Conservation (phyloP, 2,113 vertebrate species). For the Siniperca chuatsi region DNA sequence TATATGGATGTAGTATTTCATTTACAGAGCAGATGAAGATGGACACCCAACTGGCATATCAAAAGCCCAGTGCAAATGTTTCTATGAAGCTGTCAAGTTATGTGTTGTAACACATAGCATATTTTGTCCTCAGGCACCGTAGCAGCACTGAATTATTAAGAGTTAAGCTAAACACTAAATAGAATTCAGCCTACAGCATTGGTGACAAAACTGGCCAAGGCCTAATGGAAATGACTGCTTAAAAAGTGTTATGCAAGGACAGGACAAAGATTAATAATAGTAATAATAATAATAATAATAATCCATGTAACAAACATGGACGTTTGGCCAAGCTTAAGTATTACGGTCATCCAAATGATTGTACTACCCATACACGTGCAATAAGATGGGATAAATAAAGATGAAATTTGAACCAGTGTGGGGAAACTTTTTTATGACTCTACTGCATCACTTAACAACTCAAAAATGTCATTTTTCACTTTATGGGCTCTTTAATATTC, state of each 20-base stretch:
- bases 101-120: slow-evolving; percentile 9
- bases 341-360: slow-evolving; percentile 28
- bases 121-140: background rate
- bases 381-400: background rate
- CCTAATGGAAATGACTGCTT: slow-evolving; percentile 3
- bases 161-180: slow-evolving; percentile 7
- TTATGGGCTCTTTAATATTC: slow-evolving; percentile 50
- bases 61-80: slow-evolving; percentile 3
- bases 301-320: slow-evolving; percentile 17
- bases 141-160: background rate
- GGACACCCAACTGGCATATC: background rate
- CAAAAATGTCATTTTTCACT: slow-evolving; percentile 28
- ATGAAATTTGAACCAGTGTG: slow-evolving; percentile 13
- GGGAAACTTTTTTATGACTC: slow-evolving; percentile 1
- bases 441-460: slow-evolving; percentile 26
- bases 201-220: background rate
- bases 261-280: slow-evolving; percentile 39
- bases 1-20: slow-evolving; percentile 6
- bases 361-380: background rate
- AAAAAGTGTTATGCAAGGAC: slow-evolving; percentile 29
- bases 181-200: slow-evolving; percentile 4
- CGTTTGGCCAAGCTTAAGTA: slow-evolving; percentile 28
- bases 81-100: slow-evolving; percentile 17
- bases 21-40: slow-evolving; percentile 28
- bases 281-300: too few species aligned